phyloP scores from a whole-genome alignment of 2,888 invertebrate genomes.

The Pyrrhosoma nymphula region DNA sequence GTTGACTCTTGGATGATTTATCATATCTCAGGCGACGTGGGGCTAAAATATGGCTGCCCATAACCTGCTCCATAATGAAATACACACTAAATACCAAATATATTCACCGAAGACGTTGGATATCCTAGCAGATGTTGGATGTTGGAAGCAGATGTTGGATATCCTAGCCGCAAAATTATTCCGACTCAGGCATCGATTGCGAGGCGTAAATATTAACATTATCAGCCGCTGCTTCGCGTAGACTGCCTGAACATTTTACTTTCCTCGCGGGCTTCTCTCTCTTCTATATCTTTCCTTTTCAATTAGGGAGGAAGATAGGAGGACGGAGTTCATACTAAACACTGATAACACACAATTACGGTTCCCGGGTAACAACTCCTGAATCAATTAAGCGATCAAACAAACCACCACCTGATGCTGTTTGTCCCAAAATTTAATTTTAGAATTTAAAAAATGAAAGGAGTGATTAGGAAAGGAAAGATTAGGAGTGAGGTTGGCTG shows the following conservation, averaged over 20 bases:
- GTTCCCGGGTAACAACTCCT: not conserved
- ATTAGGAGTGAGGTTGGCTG: not conserved
- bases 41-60: no score
- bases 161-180: not conserved
- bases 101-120: no score
- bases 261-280: not conserved
- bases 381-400: not conserved
- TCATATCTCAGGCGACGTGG: no score
- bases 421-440: no score
- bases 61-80: no score
- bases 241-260: not conserved
- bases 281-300: not conserved
- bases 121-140: no score
- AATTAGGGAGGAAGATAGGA: not conserved
- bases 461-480: not conserved
- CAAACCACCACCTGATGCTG: not conserved
- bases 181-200: not conserved
- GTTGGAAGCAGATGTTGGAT: no score
- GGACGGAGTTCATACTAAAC: not conserved
- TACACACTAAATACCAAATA: no score
- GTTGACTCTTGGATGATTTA: no score
- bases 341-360: not conserved
- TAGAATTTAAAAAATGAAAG: no score
- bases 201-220: not conserved
- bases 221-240: no score